Conservation (phyloP, 2,113 vertebrate species). For the Columba livia region DNA sequence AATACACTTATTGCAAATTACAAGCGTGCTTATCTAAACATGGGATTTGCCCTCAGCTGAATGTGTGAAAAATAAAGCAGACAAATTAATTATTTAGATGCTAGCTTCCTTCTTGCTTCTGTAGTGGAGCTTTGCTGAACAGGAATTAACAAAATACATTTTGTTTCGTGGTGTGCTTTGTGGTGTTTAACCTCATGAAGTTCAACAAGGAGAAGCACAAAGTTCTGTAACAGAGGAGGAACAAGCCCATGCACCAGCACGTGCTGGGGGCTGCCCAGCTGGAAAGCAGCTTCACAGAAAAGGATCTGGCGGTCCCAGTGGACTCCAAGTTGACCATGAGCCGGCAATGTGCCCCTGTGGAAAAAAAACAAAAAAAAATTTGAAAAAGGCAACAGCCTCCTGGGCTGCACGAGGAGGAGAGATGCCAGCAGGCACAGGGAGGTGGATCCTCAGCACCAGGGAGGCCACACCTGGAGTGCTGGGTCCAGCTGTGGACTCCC, state of each 20-base stretch:
- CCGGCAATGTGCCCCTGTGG: not conserved
- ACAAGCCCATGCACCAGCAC: not conserved
- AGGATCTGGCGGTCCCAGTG: not conserved
- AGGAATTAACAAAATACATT: not conserved
- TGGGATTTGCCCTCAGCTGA: not conserved
- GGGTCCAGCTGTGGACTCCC: not conserved
- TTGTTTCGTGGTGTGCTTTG: not conserved
- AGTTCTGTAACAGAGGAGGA: too few relatives aligned
- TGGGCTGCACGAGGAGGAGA: not conserved
- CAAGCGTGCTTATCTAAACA: not conserved
- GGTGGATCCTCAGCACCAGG: not conserved
- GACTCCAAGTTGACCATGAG: not conserved
- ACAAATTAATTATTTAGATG: not conserved
- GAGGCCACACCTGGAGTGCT: accelerated
- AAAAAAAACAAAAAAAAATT: not conserved
- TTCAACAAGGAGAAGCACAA: not conserved
- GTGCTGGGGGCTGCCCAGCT: not conserved
- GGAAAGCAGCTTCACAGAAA: not conserved
- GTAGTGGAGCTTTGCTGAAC: not conserved
- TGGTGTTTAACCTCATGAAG: not conserved
- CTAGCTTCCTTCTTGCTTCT: not conserved
- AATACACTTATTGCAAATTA: not conserved
- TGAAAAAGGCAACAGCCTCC: not conserved
- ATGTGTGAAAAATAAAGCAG: not conserved
- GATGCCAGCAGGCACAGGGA: accelerated